phyloP scores from a whole-genome alignment of 1,140 invertebrate genomes.

The Wiebesia pumilae region DNA sequence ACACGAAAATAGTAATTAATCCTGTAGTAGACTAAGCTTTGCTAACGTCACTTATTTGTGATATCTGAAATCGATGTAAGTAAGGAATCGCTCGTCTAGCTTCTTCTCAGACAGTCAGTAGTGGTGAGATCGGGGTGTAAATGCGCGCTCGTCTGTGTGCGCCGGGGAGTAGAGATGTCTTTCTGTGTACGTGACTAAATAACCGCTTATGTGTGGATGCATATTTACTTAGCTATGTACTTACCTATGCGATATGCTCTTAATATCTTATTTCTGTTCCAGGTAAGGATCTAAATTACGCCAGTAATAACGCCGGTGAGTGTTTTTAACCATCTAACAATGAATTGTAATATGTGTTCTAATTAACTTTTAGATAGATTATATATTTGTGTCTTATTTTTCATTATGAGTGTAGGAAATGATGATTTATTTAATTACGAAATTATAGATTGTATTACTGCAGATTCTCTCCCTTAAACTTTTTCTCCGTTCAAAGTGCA shows the following conservation, averaged over 20 bases:
- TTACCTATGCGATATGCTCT: no score
- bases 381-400: neutral
- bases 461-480: no score
- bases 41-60: constrained; percentile 10
- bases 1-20: constrained; percentile 46
- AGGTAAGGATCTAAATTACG: constrained; percentile 75
- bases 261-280: constrained; percentile 61
- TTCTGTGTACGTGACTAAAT: neutral
- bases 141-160: neutral
- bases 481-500: no score
- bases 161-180: neutral
- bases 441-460: neutral
- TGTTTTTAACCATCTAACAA: constrained; percentile 67
- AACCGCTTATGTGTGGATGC: neutral
- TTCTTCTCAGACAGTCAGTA: constrained; percentile 5
- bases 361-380: neutral
- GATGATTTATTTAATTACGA: no score
- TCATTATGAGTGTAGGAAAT: no score
- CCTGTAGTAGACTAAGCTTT: constrained; percentile 27
- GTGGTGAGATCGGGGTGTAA: constrained; percentile 14
- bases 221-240: neutral
- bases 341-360: no score
- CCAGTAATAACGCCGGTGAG: constrained; percentile 74
- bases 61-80: constrained; percentile 55
- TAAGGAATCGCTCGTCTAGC: constrained; percentile 6